Conservation (phyloP, 2,888 invertebrate genomes). For the Danaus chrysippus region DNA sequence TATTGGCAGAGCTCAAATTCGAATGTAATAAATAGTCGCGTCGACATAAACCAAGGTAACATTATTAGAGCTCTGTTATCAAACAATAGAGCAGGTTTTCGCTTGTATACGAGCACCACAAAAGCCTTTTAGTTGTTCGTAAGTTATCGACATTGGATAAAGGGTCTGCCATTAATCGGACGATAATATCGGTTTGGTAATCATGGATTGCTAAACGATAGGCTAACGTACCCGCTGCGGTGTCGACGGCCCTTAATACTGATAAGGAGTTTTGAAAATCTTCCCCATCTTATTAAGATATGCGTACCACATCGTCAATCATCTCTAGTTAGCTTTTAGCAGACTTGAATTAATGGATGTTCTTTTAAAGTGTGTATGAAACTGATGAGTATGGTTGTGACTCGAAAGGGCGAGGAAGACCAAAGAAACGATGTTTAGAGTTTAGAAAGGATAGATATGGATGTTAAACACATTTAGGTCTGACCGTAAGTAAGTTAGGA, state of each 20-base stretch:
- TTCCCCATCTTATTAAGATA: not conserved
- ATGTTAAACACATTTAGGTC: too few species aligned
- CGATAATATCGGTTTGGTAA: slow-evolving; percentile 73
- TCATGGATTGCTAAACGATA: slow-evolving; percentile 72
- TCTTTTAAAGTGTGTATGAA: too few species aligned
- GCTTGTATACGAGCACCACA: slow-evolving; percentile 25
- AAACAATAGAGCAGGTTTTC: slow-evolving; percentile 34
- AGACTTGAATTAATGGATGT: too few species aligned
- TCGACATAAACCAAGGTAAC: not conserved
- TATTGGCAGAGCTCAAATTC: slow-evolving; percentile 25
- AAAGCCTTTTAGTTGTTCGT: slow-evolving; percentile 41
- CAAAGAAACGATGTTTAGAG: too few species aligned
- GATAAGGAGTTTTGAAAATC: slow-evolving; percentile 26
- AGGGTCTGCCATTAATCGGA: slow-evolving; percentile 71
- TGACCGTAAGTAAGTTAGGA: too few species aligned
- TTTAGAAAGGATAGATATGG: too few species aligned
- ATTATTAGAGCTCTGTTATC: slow-evolving; percentile 8
- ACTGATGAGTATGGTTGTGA: too few species aligned
- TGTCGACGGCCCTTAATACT: slow-evolving; percentile 49
- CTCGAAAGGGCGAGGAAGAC: too few species aligned
- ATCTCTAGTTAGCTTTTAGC: too few species aligned
- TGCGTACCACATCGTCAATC: too few species aligned
- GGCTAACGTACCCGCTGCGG: slow-evolving; percentile 53
- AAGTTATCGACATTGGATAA: slow-evolving; percentile 66
- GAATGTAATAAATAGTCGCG: slow-evolving; percentile 4